Conservation (phyloP, 2,888 invertebrate genomes). For the Athalia circularis region DNA sequence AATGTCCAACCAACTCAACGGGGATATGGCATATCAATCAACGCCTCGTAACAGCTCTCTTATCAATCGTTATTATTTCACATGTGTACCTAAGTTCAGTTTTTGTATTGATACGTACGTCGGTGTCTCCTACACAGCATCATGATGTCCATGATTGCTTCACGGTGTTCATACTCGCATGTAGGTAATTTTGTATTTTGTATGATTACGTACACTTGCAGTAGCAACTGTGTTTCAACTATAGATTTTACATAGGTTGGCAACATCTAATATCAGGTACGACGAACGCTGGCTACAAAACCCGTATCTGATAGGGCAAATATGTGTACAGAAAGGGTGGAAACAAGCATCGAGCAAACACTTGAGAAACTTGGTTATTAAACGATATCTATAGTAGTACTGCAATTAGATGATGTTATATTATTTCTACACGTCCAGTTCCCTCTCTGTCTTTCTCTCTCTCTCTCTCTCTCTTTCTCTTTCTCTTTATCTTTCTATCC, state of each 20-base stretch:
- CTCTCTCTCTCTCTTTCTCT: background rate
- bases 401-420: conserved; percentile 40
- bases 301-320: conserved; percentile 39
- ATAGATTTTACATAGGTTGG: background rate
- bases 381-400: conserved; percentile 45
- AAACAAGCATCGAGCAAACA: conserved; percentile 52
- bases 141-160: background rate
- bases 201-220: background rate
- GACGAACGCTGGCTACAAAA: background rate
- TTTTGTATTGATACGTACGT: background rate
- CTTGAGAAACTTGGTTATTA: conserved; percentile 56
- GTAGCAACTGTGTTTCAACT: conserved; percentile 4
- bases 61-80: conserved; percentile 47
- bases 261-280: conserved; percentile 33
- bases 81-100: too few species aligned
- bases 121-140: background rate
- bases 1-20: background rate
- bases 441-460: background rate
- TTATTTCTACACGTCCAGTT: conserved; percentile 9
- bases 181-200: too few species aligned
- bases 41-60: conserved; percentile 33
- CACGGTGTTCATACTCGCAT: background rate
- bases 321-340: conserved; percentile 44
- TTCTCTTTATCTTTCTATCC: background rate
- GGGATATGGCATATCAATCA: conserved; percentile 46